Conservation (phyloP, 2,797 vertebrate genomes). For the Macroramphosus scolopax region DNA sequence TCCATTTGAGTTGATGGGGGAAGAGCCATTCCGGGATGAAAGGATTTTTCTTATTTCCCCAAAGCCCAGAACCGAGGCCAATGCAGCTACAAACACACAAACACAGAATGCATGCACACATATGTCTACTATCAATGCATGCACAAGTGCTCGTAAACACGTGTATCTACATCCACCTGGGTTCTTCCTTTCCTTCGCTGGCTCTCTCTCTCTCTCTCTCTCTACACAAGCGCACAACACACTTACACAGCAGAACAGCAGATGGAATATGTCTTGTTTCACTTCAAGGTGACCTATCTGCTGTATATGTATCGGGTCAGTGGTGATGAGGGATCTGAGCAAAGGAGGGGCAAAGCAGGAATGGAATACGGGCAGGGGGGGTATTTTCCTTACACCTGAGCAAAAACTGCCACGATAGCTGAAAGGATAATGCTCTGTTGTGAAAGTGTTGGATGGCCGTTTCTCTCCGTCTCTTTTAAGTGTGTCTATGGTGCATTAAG, state of each 20-base stretch:
- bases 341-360: slow-evolving; percentile 23
- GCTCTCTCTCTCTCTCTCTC: slow-evolving; percentile 5
- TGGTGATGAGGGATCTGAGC: slow-evolving; percentile 26
- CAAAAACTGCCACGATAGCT: slow-evolving; percentile 34
- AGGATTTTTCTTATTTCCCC: slow-evolving; percentile 56
- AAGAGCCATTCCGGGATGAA: slow-evolving; percentile 55
- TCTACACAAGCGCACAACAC: slow-evolving; percentile 10
- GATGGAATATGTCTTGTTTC: slow-evolving; percentile 46
- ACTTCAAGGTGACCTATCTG: slow-evolving; percentile 70
- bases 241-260: slow-evolving; percentile 33
- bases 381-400: slow-evolving; percentile 41
- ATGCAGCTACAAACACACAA: slow-evolving; percentile 27
- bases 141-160: neutral
- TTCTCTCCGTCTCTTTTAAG: slow-evolving; percentile 65
- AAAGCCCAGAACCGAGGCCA: slow-evolving; percentile 52
- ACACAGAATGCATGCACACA: neutral
- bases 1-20: slow-evolving; percentile 53
- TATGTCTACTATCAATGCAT: neutral
- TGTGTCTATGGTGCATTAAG: slow-evolving; percentile 65
- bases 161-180: slow-evolving; percentile 25
- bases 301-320: slow-evolving; percentile 49
- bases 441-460: slow-evolving; percentile 48
- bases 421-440: slow-evolving; percentile 57
- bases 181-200: slow-evolving; percentile 14
- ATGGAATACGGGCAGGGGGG: too few relatives aligned